phyloP scores from a whole-genome alignment of 2,113 vertebrate genomes.

The Lagopus leucura region DNA sequence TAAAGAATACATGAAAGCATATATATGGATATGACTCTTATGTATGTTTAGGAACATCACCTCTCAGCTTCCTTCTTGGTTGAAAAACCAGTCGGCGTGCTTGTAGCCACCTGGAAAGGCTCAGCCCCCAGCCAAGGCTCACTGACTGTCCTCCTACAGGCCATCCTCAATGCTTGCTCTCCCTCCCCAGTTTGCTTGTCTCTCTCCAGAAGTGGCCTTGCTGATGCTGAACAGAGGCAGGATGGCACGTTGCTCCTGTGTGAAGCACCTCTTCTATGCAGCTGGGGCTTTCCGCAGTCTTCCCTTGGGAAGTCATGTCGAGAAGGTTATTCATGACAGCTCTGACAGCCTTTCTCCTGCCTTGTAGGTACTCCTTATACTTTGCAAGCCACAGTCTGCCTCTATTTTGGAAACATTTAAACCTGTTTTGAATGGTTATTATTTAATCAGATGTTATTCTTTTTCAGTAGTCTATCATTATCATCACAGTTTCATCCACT shows the following conservation, averaged over 20 bases:
- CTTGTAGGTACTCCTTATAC: neutral
- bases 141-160: neutral
- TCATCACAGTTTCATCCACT: neutral
- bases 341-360: neutral
- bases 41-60: neutral
- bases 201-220: neutral
- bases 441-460: neutral
- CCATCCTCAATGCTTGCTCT: neutral
- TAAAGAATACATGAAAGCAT: neutral
- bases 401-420: neutral
- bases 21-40: neutral
- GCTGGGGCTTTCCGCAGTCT: neutral
- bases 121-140: neutral
- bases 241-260: rapidly evolving
- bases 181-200: neutral
- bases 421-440: neutral
- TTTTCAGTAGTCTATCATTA: neutral
- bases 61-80: rapidly evolving
- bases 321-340: neutral
- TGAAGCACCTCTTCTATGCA: neutral
- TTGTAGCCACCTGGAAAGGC: neutral
- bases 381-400: neutral
- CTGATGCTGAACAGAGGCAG: rapidly evolving
- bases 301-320: rapidly evolving
- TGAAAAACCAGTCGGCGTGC: neutral